Evolutionary conservation across 1,140 invertebrate species (phyloP).

Genomic region (Calephelis nemesis): DNA sequence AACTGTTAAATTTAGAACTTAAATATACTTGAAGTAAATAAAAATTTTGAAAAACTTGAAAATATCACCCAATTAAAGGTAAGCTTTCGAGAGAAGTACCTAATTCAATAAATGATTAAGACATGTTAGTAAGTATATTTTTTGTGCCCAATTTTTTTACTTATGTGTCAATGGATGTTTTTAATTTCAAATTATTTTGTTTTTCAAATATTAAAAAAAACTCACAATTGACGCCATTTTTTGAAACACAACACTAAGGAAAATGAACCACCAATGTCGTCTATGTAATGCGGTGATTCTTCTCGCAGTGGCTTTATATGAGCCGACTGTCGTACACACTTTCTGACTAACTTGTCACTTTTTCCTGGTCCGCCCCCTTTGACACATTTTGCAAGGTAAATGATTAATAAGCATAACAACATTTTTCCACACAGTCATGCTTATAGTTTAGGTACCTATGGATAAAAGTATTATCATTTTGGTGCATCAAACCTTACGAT

Average conservation of each 20-base stretch:
- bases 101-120: too few species aligned
- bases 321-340: constrained; percentile 14
- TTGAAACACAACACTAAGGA: constrained; percentile 25
- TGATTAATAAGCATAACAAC: not conserved
- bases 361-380: constrained; percentile 26
- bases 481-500: not conserved
- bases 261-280: constrained; percentile 26
- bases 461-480: not conserved
- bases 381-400: constrained; percentile 5
- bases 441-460: too few species aligned
- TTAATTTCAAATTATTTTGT: too few species aligned
- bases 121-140: too few species aligned
- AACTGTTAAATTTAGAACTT: too few species aligned
- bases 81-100: too few species aligned
- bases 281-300: constrained; percentile 25
- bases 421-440: not conserved
- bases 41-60: too few species aligned
- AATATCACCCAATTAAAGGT: too few species aligned
- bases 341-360: constrained; percentile 5
- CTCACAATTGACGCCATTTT: constrained; percentile 5
- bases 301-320: constrained; percentile 27
- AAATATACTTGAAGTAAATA: too few species aligned
- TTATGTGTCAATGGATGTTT: too few species aligned
- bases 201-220: not conserved
- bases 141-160: too few species aligned